Evolutionary conservation across 2,113 vertebrate genomes (phyloP).

Genomic region (Cyanistes caeruleus): DNA sequence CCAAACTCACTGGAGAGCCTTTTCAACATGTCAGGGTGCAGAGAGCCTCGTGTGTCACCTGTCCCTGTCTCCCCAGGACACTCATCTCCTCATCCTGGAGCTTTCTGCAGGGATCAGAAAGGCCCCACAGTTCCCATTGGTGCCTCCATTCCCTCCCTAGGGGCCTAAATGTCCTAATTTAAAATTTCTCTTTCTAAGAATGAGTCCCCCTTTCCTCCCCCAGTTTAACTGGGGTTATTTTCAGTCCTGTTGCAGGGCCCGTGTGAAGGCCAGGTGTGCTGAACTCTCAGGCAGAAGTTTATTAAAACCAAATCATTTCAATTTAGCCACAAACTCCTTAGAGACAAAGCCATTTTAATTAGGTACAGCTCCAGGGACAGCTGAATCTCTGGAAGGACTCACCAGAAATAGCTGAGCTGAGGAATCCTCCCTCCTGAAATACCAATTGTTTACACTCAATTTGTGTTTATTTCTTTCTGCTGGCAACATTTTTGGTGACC

Average conservation of each 20-base stretch:
- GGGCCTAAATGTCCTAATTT: neutral
- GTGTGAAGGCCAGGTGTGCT: neutral
- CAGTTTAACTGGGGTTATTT: neutral
- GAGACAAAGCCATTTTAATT: neutral
- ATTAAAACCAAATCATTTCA: neutral
- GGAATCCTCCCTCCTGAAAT: neutral
- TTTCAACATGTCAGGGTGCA: neutral
- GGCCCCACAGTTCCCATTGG: neutral
- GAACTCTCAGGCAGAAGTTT: neutral
- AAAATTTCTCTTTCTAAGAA: neutral
- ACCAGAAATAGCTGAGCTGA: neutral
- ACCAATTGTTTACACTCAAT: neutral
- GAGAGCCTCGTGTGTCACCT: neutral
- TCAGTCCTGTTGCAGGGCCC: neutral
- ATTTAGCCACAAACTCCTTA: neutral
- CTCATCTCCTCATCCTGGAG: neutral
- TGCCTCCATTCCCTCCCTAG: neutral
- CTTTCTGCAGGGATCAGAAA: neutral
- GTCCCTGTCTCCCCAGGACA: neutral
- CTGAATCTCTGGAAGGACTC: neutral
- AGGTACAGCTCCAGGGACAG: neutral
- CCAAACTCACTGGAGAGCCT: neutral
- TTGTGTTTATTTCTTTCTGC: neutral
- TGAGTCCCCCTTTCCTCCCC: neutral
- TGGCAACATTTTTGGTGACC: neutral